Conservation (phyloP, 2,113 vertebrate genomes). For the Corapipo altera region DNA sequence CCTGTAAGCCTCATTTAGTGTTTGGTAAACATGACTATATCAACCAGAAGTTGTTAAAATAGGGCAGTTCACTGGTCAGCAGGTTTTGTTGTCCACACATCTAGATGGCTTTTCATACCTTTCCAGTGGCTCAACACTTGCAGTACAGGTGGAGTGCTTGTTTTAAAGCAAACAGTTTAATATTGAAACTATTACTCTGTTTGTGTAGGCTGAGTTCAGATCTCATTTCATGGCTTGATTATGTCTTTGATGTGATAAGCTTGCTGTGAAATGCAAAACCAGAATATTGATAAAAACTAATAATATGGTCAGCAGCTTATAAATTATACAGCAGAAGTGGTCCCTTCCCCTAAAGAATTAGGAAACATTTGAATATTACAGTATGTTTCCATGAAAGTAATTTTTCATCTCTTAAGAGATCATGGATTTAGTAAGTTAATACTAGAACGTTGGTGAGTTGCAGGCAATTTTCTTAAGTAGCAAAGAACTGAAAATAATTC, state of each 20-base stretch:
- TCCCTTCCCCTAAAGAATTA: background rate
- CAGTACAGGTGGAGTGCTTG: background rate
- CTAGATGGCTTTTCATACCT: background rate
- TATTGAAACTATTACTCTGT: background rate
- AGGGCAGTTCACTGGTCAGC: background rate
- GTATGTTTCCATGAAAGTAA: background rate
- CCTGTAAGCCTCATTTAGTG: background rate
- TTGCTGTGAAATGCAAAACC: background rate
- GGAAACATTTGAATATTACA: background rate
- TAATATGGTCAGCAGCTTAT: background rate
- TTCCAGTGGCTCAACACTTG: background rate
- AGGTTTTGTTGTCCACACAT: background rate
- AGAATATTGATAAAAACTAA: background rate
- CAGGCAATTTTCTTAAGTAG: background rate
- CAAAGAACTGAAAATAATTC: background rate
- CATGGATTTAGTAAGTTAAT: background rate
- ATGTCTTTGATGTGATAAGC: background rate
- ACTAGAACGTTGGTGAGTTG: background rate
- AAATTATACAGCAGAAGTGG: background rate
- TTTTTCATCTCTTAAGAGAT: background rate
- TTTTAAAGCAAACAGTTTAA: background rate
- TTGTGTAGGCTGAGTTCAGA: background rate
- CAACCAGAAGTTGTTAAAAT: background rate
- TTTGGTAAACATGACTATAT: background rate
- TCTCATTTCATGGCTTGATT: background rate